Evolutionary conservation across 2,797 vertebrate genomes (phyloP), one percentile per base, ranked within the genome.

Genomic region (Simalia tracyae): DNA sequence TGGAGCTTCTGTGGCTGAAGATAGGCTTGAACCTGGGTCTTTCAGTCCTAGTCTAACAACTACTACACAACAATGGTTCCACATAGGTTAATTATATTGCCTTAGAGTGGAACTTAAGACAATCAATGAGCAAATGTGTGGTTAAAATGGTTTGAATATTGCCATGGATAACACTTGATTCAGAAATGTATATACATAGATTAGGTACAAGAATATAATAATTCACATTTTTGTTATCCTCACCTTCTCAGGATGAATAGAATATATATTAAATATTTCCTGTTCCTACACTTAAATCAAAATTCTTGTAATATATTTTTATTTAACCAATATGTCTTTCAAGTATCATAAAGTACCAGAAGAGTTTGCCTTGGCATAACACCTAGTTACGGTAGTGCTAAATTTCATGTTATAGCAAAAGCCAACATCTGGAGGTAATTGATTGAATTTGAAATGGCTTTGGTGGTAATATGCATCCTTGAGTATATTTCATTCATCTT

Each of bases 391-490:
- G 96, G 96, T 94, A 95, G 94, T 96, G 96, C 95, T 95, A 95
- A 95, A 95, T 95, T 96, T 95, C 93, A 97, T 97, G 95, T 96
- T 96, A 94, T 94, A 54, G 76, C 95, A 97, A 96, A 97, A 97
- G 96, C 91, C 94, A 95, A 97, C 97, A 98, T 98, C 97, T 98
- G 98, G 97, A 98, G 96, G 96, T 97, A 97, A 98, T 98, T 97
- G 96, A 96, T 96, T 95, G 94, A 92, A 96, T 96, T 97, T 96
- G 97, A 97, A 97, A 96, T 95, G 96, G 96, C 94, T 95, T 96
- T 96, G 94, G 95, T 95, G 96, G 96, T 96, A 97, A 95, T 96
- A 96, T 95, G 96, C 95, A 96, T 93, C 89, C 94, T 92, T 66
- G 42, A 96, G 91, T 96, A 92, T 95, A 95, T 96, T 96, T 97